Evolutionary conservation across 2,113 vertebrate species (phyloP).

Genomic region (Calyptomena viridis): DNA sequence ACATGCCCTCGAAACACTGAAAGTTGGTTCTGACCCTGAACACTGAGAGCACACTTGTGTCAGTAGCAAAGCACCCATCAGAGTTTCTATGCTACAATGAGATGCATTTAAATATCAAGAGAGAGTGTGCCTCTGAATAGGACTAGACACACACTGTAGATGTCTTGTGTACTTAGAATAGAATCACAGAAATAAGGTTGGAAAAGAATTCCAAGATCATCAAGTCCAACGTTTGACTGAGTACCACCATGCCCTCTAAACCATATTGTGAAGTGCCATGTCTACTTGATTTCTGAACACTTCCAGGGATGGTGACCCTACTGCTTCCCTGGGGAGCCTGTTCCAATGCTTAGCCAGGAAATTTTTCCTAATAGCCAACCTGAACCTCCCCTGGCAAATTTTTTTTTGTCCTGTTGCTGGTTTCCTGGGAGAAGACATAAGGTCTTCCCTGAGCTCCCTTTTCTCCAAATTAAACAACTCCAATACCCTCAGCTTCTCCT

Average conservation of each 20-base stretch:
- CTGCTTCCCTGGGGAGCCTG: background rate
- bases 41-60: background rate
- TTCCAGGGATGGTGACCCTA: background rate
- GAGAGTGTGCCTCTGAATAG: rapidly evolving
- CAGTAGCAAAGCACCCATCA: background rate
- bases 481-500: background rate
- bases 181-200: background rate
- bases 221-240: background rate
- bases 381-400: background rate
- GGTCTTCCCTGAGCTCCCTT: background rate
- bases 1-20: background rate
- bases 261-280: no score
- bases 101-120: background rate
- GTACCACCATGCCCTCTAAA: background rate
- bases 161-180: background rate
- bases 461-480: background rate
- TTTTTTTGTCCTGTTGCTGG: background rate
- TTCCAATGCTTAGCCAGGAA: background rate
- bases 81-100: background rate
- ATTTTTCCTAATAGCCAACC: background rate
- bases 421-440: background rate
- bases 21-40: background rate
- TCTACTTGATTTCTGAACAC: background rate
- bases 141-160: rapidly evolving
- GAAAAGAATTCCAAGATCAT: background rate